These are phyloP conservation scores for Chrysochloris asiatica DNA, from an alignment of 2,113 vertebrate genomes.

Conservation along the genomic window DNA sequence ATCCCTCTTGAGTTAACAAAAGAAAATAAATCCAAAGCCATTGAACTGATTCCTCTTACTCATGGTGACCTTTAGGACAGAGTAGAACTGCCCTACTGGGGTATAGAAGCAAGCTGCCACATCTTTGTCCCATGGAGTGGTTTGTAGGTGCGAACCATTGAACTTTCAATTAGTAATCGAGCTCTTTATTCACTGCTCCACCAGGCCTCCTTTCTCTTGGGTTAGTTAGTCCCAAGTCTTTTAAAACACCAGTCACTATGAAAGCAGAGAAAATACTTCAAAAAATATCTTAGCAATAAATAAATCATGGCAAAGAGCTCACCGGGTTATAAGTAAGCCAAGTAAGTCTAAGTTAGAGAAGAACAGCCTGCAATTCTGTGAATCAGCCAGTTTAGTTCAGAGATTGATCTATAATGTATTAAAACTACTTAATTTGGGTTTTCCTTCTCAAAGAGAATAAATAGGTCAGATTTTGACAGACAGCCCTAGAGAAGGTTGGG, in stretches of 20 bases:
- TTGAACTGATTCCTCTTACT: too few relatives aligned
- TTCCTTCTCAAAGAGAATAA: not conserved
- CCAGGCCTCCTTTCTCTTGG: not conserved
- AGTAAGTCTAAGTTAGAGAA: not conserved
- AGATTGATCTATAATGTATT: not conserved
- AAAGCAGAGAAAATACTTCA: not conserved
- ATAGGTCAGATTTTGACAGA: not conserved
- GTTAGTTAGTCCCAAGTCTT: not conserved
- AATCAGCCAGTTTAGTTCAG: not conserved
- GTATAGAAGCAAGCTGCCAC: too few relatives aligned
- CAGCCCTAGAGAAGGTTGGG: not conserved
- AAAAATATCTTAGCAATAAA: not conserved
- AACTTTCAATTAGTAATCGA: too few relatives aligned
- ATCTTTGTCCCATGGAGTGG: too few relatives aligned
- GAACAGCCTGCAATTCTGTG: not conserved
- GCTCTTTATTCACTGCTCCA: too few relatives aligned
- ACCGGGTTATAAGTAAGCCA: not conserved
- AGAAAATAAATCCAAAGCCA: too few relatives aligned
- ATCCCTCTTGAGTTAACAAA: too few relatives aligned
- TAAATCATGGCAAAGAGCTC: not conserved
- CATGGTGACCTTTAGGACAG: too few relatives aligned
- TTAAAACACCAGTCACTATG: not conserved
- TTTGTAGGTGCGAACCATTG: too few relatives aligned
- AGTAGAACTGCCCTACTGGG: too few relatives aligned
- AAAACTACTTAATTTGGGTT: not conserved